phyloP scores from a whole-genome alignment of 2,113 vertebrate species.

The Nothoprocta pentlandii region DNA sequence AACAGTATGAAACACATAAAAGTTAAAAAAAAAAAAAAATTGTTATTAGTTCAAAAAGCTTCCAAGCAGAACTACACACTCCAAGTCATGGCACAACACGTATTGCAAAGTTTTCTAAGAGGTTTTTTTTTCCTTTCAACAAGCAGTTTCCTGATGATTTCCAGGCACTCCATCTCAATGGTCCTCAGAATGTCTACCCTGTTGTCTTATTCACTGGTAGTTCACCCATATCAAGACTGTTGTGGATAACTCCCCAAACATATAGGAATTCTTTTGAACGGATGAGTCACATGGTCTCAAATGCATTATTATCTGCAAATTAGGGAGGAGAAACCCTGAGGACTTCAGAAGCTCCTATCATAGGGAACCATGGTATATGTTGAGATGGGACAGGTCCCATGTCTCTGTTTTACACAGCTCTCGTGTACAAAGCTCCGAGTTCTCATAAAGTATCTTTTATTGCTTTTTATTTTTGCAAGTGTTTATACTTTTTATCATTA shows the following conservation, averaged over 20 bases:
- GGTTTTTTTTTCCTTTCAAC: neutral
- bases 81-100: neutral
- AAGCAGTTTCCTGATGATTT: neutral
- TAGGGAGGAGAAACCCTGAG: neutral
- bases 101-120: neutral
- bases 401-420: neutral
- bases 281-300: neutral
- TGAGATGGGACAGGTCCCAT: neutral
- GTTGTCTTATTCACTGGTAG: neutral
- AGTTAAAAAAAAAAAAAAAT: neutral
- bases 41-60: conserved; percentile 29
- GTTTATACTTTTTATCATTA: neutral
- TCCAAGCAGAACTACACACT: conserved; percentile 21
- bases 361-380: neutral
- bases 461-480: neutral
- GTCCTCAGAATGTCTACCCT: neutral
- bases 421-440: neutral
- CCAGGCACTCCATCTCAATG: neutral
- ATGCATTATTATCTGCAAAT: neutral
- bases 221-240: neutral
- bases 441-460: neutral
- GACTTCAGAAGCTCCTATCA: neutral
- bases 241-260: neutral
- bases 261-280: neutral
- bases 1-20: neutral